Evolutionary conservation across 2,797 vertebrate genomes (phyloP).

Genomic region (Loris lydekkerianus): DNA sequence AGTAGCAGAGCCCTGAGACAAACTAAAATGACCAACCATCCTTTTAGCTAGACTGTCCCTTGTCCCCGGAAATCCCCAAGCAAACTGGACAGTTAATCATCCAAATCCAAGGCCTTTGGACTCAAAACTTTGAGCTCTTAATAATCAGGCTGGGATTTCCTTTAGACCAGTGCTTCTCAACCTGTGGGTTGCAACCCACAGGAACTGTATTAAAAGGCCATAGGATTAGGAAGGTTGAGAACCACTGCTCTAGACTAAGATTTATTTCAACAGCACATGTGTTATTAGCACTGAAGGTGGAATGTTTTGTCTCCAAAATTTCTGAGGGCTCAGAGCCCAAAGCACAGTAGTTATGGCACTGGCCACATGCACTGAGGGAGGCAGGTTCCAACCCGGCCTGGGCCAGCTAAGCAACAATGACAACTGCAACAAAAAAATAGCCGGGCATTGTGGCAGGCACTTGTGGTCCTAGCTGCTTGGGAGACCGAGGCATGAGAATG

Average conservation of each 20-base stretch:
- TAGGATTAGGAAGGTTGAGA: too few species aligned
- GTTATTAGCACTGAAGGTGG: background rate
- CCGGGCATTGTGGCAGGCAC: too few species aligned
- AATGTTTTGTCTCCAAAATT: background rate
- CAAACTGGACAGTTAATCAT: background rate
- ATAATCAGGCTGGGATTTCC: background rate
- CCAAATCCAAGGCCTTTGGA: background rate
- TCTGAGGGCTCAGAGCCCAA: too few species aligned
- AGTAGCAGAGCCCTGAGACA: background rate
- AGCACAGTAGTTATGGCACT: too few species aligned
- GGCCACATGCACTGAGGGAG: too few species aligned
- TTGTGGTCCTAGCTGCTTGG: too few species aligned
- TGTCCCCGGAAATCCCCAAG: background rate
- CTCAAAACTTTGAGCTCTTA: background rate
- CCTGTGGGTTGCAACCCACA: too few species aligned
- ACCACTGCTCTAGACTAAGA: background rate
- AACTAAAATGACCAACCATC: background rate
- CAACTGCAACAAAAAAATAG: too few species aligned
- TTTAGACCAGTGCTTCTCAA: background rate
- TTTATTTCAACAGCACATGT: background rate
- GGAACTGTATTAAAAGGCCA: too few species aligned
- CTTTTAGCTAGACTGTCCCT: background rate
- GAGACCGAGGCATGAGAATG: too few species aligned
- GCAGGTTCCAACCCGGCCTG: too few species aligned
- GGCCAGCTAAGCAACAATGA: too few species aligned